Evolutionary conservation across 2,113 vertebrate species (phyloP).

Genomic region (Amblyopsis rosae): DNA sequence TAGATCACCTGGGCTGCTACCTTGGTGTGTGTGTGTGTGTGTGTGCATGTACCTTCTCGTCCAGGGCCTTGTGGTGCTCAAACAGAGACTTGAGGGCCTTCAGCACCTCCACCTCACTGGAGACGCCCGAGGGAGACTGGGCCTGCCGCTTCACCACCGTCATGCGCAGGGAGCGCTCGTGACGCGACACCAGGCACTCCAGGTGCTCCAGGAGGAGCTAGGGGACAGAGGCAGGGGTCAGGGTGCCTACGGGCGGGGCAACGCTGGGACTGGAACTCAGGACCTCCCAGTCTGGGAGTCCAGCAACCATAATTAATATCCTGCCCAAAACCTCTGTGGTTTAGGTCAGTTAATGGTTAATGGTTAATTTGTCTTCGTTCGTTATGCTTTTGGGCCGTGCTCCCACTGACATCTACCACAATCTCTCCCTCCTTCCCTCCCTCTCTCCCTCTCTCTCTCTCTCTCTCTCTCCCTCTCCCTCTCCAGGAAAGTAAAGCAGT

Average conservation of each 20-base stretch:
- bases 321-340: too few species aligned
- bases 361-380: too few species aligned
- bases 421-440: too few species aligned
- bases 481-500: too few species aligned
- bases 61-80: slow-evolving; percentile 98
- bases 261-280: too few species aligned
- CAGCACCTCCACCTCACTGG: slow-evolving; percentile 98
- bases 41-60: slow-evolving; percentile 87
- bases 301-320: neutral
- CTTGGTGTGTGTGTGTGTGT: too few species aligned
- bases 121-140: slow-evolving; percentile 97
- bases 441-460: too few species aligned
- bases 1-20: too few species aligned
- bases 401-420: too few species aligned
- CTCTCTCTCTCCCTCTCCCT: too few species aligned
- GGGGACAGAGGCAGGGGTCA: slow-evolving; percentile 19
- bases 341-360: too few species aligned
- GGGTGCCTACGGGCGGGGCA: neutral
- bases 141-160: slow-evolving; percentile 98
- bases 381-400: too few species aligned
- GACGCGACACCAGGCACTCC: slow-evolving; percentile 97
- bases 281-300: neutral
- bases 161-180: slow-evolving; percentile 97
- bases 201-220: slow-evolving; percentile 96
- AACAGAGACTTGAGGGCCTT: slow-evolving; percentile 99